Evolutionary conservation across 2,113 vertebrate genomes (phyloP).

Genomic region (Ciconia boyciana): DNA sequence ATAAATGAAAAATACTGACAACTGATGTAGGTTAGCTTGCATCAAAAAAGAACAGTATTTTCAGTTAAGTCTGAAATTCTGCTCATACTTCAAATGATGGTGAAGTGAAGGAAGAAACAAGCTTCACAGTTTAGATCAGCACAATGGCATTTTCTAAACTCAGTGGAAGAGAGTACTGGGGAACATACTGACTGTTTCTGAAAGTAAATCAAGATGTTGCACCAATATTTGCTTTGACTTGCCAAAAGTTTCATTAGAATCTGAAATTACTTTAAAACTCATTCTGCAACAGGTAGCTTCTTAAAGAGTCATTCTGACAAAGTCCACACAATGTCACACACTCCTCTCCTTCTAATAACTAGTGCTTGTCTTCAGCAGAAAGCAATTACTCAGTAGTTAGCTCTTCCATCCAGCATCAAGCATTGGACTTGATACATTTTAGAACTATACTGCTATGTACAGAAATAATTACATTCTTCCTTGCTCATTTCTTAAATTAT

Average conservation of each 20-base stretch:
- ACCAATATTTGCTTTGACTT: background rate
- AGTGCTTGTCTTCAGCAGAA: background rate
- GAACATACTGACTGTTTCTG: background rate
- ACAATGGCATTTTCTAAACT: background rate
- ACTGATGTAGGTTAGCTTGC: background rate
- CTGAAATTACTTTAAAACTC: background rate
- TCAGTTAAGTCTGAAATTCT: background rate
- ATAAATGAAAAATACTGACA: background rate
- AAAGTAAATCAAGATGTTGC: background rate
- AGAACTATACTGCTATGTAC: background rate
- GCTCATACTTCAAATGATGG: background rate
- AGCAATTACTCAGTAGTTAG: background rate
- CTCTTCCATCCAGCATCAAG: background rate
- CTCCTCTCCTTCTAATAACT: background rate
- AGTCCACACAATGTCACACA: background rate
- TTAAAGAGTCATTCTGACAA: background rate
- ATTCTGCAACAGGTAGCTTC: background rate
- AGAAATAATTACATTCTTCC: background rate
- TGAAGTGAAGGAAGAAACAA: background rate
- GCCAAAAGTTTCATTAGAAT: background rate
- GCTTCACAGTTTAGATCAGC: background rate
- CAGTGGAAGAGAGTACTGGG: background rate
- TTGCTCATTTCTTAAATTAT: background rate
- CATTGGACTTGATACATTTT: background rate
- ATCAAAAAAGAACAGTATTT: background rate